A percentile compares a stretch with the other conserved stretches of the same genome.
These are phyloP conservation scores for Conistra vaccinii DNA, from an alignment of 2,888 invertebrate species.

Conservation along the genomic window DNA sequence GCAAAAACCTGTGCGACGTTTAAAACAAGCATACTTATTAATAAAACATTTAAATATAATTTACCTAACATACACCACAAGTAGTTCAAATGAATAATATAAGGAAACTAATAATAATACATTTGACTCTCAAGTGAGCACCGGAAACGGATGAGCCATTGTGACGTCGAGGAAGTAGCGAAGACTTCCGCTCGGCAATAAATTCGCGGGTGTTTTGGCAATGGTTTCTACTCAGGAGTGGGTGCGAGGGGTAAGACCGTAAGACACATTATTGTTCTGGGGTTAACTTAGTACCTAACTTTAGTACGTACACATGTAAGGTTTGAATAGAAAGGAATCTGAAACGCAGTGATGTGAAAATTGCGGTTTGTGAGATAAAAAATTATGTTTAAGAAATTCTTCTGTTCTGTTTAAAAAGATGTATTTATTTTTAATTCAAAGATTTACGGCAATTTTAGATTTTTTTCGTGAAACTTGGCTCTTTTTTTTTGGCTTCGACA, in stretches of 20 bases:
- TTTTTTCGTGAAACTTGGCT: too few relatives aligned
- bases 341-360: neutral
- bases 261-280: slow-evolving; percentile 40
- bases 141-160: slow-evolving; percentile 88
- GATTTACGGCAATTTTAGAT: too few relatives aligned
- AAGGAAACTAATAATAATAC: slow-evolving; percentile 82
- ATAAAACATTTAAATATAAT: neutral
- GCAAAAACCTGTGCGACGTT: too few relatives aligned
- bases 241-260: slow-evolving; percentile 54
- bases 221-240: slow-evolving; percentile 63
- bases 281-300: slow-evolving; percentile 23
- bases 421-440: too few relatives aligned
- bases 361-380: neutral
- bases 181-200: slow-evolving; percentile 87
- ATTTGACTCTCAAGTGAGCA: slow-evolving; percentile 82
- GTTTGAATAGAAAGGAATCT: neutral
- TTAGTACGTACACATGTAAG: neutral
- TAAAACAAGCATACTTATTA: neutral
- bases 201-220: slow-evolving; percentile 83
- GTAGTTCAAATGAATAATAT: slow-evolving; percentile 39
- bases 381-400: neutral
- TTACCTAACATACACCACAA: neutral
- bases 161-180: slow-evolving; percentile 86
- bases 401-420: neutral
- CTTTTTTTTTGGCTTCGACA: too few relatives aligned